Conservation (phyloP, 2,888 invertebrate genomes). For the Leptinotarsa juncta region DNA sequence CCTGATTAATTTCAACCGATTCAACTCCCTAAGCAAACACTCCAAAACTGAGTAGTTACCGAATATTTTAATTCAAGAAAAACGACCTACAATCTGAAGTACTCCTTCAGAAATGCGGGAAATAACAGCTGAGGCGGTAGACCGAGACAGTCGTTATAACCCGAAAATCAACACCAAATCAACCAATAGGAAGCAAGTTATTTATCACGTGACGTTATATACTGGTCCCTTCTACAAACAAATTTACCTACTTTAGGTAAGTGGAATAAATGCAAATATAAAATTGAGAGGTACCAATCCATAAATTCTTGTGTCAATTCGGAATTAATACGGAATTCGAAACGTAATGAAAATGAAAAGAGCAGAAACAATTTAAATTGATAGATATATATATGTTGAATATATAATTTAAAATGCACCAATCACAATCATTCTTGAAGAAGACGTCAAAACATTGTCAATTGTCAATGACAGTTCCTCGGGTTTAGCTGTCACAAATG, state of each 20-base stretch:
- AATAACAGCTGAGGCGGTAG: constrained; percentile 47
- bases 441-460: too few species aligned
- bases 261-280: background rate
- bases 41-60: constrained; percentile 8
- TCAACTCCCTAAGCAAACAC: constrained; percentile 6
- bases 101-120: constrained; percentile 49
- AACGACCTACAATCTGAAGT: constrained; percentile 31
- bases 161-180: background rate
- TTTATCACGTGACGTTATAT: background rate
- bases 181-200: constrained; percentile 14
- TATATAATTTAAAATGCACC: too few species aligned
- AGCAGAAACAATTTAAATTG: too few species aligned
- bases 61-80: constrained; percentile 26
- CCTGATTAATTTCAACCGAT: constrained; percentile 14
- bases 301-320: background rate
- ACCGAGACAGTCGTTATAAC: constrained; percentile 25
- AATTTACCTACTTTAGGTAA: background rate
- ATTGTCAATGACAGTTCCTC: too few species aligned
- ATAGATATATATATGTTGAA: too few species aligned
- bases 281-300: background rate
- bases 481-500: too few species aligned
- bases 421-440: too few species aligned
- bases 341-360: too few species aligned
- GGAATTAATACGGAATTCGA: too few species aligned
- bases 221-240: background rate